Base-by-base conservation (phyloP, 1,140 invertebrate species). In the Plodia interpunctella region DNA sequence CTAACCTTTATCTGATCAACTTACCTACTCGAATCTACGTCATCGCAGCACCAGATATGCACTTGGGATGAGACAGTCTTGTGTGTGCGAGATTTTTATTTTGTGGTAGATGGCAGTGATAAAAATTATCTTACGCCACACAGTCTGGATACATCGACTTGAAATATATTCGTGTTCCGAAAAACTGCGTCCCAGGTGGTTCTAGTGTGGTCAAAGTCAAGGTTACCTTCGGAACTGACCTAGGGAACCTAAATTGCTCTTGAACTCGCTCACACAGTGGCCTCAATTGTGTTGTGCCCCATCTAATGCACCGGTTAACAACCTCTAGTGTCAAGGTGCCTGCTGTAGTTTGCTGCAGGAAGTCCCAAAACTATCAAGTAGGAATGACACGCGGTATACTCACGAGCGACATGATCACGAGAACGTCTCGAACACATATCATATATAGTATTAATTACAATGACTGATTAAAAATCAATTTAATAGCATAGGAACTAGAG, bases 211-310 rank as follows among this genome's bases (percentile, higher is more conserved):
- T 78, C 81, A 83, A 83, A 77, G 86, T 84, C 84, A 88, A 87
- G 86, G 86, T 88, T 88, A 88, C 83, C 86, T 88, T 88, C 80
- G 81, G 86, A 81, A 88, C 86, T 88, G 86, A 88, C 86, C 86
- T 88, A 88, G 81, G 83, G 86, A 83, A 88, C 86, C 82, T 86
- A 88, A 88, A 88, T 88, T 88, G 84, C 74, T 88, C 86, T 87
- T 86, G 86, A 88, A 85, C 86, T 84, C 80, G 83, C 79, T 85
- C 82, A 82, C 85, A 86, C 81, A 83, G 75, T 87, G 84, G 86
- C 83, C 86, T 87, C 86, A 88, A 88, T 88, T 88, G 84, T 78
- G 79, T 88, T 88, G 84, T 78, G 79, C 72, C 71, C 80, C 78
- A 80, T 82, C 78, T 81, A 85, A 84, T 85, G 86, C 80, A 76